These are phyloP conservation scores for Clarias batrachus DNA, from an alignment of 2,113 vertebrate genomes.

Conservation along the genomic window DNA sequence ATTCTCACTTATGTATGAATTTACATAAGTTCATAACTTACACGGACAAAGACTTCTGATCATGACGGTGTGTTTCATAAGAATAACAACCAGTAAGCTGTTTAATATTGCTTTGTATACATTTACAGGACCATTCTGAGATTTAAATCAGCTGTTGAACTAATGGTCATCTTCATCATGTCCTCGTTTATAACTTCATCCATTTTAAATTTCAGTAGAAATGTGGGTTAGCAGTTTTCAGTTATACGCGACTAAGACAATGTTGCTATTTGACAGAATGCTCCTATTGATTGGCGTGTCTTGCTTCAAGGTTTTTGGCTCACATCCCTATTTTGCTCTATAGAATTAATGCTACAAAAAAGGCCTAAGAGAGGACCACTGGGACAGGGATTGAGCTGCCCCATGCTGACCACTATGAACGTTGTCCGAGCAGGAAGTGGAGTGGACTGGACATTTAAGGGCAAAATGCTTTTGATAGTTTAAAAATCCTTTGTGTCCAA, in stretches of 20 bases:
- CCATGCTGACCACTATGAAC: neutral
- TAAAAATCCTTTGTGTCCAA: neutral
- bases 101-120: neutral
- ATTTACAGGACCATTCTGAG: neutral
- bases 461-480: neutral
- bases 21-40: too few species aligned
- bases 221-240: neutral
- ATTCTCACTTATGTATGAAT: too few species aligned
- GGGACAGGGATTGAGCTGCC: neutral
- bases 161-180: neutral
- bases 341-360: neutral
- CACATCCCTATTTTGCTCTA: too few species aligned
- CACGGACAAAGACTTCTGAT: neutral
- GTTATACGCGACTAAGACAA: too few species aligned
- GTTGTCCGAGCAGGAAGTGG: neutral
- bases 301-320: neutral
- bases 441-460: neutral
- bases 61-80: neutral
- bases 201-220: neutral
- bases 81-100: neutral
- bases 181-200: too few species aligned
- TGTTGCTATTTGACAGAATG: neutral
- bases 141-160: neutral
- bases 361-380: neutral
- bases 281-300: neutral